Evolutionary conservation across 2,113 vertebrate species (phyloP), one percentile per base, ranked within the genome.

Genomic region (Ceuthmochares aereus): DNA sequence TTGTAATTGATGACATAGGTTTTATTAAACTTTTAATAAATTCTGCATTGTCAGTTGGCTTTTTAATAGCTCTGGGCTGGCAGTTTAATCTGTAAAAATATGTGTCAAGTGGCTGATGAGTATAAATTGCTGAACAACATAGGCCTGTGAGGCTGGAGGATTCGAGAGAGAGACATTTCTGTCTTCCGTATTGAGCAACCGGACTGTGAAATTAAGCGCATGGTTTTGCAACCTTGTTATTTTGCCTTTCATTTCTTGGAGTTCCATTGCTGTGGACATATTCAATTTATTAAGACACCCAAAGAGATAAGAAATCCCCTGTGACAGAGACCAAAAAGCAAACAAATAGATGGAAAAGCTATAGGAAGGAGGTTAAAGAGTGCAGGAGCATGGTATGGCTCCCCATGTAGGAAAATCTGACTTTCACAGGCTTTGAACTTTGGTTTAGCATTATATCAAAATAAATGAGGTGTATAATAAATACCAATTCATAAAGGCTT

Each of bases 181-280:
- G 49, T 30, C 73, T 68, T 95, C 81, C 30, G 4, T 49, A n/a
- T 51, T 36, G 22, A 92, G 93, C 91, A 96, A 40, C 55, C 79
- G 87, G 72, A 84, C 67, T 88, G 87, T 95, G 94, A 95, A 96
- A 96, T 96, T 88, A 68, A 84, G 74, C 62, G 51, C 52, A 2
- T 4, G 45, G 66, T 21, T 90, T 59, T 93, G 52, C 79, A 96
- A 25, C 56, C 81, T 47, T 66, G 52, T 63, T 45, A 56, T 52
- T 74, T 84, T 86, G 54, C 45, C 43, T 87, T 73, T 89, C 23
- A 19, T 27, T 67, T 84, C 45, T 66, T 52, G 58, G 63, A 87
- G 80, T 34, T 96, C 62, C 54, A 21, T 55, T 76, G 73, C 67
- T 45, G 40, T 1, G 1, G 54, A 72, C 40, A 9, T 32, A 4